Evolutionary conservation across 2,888 invertebrate species (phyloP).

Genomic region (Oscheius sp.): DNA sequence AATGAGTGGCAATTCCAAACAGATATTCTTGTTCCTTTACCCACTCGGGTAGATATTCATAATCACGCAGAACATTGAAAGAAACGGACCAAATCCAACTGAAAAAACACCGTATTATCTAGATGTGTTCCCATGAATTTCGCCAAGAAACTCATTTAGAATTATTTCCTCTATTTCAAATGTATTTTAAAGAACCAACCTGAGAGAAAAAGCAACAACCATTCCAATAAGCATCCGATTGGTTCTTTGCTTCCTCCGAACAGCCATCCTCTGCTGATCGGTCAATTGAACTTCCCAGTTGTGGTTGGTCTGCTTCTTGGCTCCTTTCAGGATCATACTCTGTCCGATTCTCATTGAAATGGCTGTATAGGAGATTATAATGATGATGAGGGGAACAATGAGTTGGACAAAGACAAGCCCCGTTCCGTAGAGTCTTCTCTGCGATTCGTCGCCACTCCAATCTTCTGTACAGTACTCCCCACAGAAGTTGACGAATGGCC

Average conservation of each 20-base stretch:
- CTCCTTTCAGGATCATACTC: conserved; percentile 63
- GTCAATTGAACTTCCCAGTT: conserved; percentile 60
- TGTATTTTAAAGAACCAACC: conserved; percentile 37
- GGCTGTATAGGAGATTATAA: conserved; percentile 66
- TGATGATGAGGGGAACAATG: conserved; percentile 65
- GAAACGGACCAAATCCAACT: conserved; percentile 67
- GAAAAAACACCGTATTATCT: conserved; percentile 19
- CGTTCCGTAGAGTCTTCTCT: conserved; percentile 61
- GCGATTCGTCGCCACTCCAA: conserved; percentile 48
- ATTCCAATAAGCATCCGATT: conserved; percentile 69
- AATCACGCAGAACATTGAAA: conserved; percentile 66
- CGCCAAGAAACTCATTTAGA: too few relatives aligned
- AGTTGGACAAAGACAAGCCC: conserved; percentile 65
- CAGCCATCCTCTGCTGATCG: conserved; percentile 65
- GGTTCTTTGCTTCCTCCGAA: conserved; percentile 64
- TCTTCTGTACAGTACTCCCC: conserved; percentile 62
- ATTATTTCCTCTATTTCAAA: conserved; percentile 1
- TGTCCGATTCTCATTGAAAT: conserved; percentile 67
- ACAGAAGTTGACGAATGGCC: conserved; percentile 59
- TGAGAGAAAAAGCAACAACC: conserved; percentile 63
- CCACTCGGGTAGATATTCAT: conserved; percentile 61
- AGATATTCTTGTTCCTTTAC: conserved; percentile 64
- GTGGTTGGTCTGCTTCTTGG: conserved; percentile 52
- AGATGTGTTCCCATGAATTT: too few relatives aligned
- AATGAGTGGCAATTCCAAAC: conserved; percentile 66